Evolutionary conservation across 1,140 invertebrate genomes (phyloP).

Genomic region (Euwallacea fornicatus): DNA sequence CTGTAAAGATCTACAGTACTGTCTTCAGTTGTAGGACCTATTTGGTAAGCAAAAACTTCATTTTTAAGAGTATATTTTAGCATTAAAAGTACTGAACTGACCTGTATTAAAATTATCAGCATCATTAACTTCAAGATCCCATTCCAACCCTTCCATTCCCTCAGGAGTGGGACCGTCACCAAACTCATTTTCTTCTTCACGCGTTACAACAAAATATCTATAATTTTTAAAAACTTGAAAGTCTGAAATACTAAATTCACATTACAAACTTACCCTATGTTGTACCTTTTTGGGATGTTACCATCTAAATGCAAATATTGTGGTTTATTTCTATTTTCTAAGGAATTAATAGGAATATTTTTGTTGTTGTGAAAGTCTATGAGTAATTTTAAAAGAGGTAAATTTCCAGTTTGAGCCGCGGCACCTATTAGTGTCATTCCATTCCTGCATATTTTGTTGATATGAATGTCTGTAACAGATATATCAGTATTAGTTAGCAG

Average conservation of each 20-base stretch:
- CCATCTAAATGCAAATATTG: constrained; percentile 42
- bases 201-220: constrained; percentile 52
- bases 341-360: constrained; percentile 28
- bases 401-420: constrained; percentile 56
- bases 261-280: constrained; percentile 46
- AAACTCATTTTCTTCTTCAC: constrained; percentile 50
- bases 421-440: constrained; percentile 56
- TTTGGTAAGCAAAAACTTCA: background rate
- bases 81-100: background rate
- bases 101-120: constrained; percentile 37
- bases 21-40: constrained; percentile 38
- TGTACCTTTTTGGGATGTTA: constrained; percentile 38
- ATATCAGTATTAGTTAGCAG: too few species aligned
- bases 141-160: constrained; percentile 63
- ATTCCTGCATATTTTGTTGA: constrained; percentile 55
- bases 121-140: constrained; percentile 60
- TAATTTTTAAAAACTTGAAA: background rate
- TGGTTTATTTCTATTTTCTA: constrained; percentile 39
- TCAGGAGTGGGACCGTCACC: constrained; percentile 61
- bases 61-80: background rate
- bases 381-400: constrained; percentile 53
- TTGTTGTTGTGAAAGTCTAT: constrained; percentile 49
- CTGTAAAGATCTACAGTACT: constrained; percentile 53
- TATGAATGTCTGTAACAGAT: constrained; percentile 52
- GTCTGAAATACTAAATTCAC: background rate